phyloP scores from a whole-genome alignment of 2,888 invertebrate species.

The Zhuqinia jingwanae region DNA sequence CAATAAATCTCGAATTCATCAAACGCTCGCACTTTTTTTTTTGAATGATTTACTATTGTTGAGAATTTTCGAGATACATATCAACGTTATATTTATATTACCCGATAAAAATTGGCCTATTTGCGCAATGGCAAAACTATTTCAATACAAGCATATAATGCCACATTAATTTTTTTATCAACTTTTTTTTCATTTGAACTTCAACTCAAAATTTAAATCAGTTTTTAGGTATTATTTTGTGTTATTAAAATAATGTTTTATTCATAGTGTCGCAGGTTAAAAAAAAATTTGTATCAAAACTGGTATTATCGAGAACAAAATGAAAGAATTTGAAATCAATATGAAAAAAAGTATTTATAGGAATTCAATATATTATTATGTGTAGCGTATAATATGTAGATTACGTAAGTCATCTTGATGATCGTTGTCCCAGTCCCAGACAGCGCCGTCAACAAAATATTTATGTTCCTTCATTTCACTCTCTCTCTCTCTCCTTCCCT shows the following conservation, averaged over 20 bases:
- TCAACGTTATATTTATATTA: no score
- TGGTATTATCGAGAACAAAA: neutral
- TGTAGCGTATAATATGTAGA: no score
- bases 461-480: neutral
- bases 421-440: neutral
- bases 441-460: neutral
- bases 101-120: neutral
- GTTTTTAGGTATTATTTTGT: no score
- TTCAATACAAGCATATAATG: no score
- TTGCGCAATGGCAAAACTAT: slow-evolving; percentile 2
- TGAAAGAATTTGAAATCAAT: neutral
- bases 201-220: no score
- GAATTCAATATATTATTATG: no score
- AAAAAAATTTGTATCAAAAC: neutral
- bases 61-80: no score
- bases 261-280: slow-evolving; percentile 33
- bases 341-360: neutral
- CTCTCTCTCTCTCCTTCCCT: neutral
- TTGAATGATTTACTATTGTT: slow-evolving; percentile 22
- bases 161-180: no score
- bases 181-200: no score
- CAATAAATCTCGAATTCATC: slow-evolving; percentile 17
- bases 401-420: no score
- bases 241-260: slow-evolving; percentile 28
- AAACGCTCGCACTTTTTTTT: neutral